phyloP scores from a whole-genome alignment of 2,888 invertebrate species.

The Polylopha cassiicola region DNA sequence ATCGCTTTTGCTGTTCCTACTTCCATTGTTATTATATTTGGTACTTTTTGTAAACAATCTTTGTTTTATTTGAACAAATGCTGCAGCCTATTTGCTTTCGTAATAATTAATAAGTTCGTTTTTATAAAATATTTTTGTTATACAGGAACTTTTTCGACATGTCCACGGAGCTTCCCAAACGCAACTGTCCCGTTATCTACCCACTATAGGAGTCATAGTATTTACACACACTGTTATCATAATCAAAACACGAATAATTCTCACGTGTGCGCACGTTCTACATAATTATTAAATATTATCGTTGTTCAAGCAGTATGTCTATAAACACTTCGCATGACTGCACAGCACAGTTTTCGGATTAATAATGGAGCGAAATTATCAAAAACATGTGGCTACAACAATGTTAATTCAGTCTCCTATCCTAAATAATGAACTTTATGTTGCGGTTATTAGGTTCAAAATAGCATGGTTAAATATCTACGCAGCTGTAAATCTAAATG shows the following conservation, averaged over 20 bases:
- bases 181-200: constrained; percentile 20
- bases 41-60: background rate
- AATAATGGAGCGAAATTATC: constrained; percentile 15
- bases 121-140: too few species aligned
- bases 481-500: constrained; percentile 2
- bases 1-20: constrained; percentile 78
- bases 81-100: too few species aligned
- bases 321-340: constrained; percentile 12
- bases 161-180: too few species aligned
- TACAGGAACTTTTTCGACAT: too few species aligned
- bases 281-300: constrained; percentile 9
- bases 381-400: constrained; percentile 12
- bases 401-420: background rate
- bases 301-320: background rate
- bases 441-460: constrained; percentile 1
- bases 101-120: too few species aligned
- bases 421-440: background rate
- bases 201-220: too few species aligned
- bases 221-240: constrained; percentile 32
- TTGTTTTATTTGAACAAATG: too few species aligned
- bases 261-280: constrained; percentile 12
- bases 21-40: constrained; percentile 54
- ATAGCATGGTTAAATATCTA: background rate
- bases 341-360: constrained; percentile 7
- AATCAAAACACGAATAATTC: constrained; percentile 15